Percentiles rank a stretch among this genome's conserved stretches.
These are phyloP conservation scores for Terebella lapidaria DNA, from an alignment of 2,888 invertebrate species.

Conservation along the genomic window DNA sequence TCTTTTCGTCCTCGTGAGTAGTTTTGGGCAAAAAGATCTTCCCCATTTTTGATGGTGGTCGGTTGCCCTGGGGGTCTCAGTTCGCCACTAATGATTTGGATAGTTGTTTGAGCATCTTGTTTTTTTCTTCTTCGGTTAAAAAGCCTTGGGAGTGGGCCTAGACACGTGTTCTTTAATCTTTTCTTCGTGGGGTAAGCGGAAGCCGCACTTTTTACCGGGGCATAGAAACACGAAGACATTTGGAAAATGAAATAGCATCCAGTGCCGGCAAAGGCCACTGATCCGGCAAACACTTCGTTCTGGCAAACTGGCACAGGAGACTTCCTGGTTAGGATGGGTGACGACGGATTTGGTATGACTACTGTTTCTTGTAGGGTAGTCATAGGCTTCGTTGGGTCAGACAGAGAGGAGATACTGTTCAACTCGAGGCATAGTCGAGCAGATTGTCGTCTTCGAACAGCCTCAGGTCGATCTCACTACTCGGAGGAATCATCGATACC, in stretches of 20 bases:
- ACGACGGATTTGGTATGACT: background rate
- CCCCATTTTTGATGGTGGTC: too few relatives aligned
- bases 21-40: too few relatives aligned
- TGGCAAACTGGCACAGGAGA: background rate
- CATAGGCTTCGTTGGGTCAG: background rate
- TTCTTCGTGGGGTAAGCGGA: background rate
- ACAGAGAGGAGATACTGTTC: background rate
- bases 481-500: too few relatives aligned
- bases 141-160: background rate
- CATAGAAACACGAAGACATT: background rate
- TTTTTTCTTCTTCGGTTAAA: too few relatives aligned
- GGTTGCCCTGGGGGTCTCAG: too few relatives aligned
- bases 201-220: background rate
- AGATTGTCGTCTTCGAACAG: background rate
- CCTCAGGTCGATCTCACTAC: background rate
- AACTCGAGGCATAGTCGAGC: background rate
- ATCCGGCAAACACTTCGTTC: background rate
- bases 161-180: background rate
- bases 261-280: background rate
- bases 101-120: too few relatives aligned
- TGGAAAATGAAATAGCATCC: background rate
- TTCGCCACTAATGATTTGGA: too few relatives aligned
- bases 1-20: too few relatives aligned
- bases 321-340: background rate
- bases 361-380: background rate